Evolutionary conservation across 2,888 invertebrate genomes (phyloP).

Genomic region (Phortica okadai): DNA sequence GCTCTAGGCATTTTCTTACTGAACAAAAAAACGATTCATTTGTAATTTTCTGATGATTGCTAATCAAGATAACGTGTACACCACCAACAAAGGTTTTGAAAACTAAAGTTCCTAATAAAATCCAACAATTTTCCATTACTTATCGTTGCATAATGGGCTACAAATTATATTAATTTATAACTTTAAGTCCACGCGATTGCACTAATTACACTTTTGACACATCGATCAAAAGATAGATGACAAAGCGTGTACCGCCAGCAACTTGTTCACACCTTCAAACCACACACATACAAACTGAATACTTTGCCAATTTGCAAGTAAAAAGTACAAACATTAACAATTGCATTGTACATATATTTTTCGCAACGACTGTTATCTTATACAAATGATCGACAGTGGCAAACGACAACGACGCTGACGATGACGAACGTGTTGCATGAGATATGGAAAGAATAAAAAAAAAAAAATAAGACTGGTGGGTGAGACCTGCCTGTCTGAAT

Average conservation of each 20-base stretch:
- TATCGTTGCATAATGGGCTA: too few species aligned
- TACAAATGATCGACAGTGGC: constrained; percentile 20
- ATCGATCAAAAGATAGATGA: background rate
- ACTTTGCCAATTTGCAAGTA: background rate
- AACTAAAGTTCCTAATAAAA: too few species aligned
- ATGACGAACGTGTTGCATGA: constrained; percentile 8
- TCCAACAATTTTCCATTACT: too few species aligned
- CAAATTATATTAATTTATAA: too few species aligned
- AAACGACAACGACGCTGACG: constrained; percentile 9
- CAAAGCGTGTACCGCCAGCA: background rate
- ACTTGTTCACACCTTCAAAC: constrained; percentile 10
- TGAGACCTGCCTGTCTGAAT: too few species aligned
- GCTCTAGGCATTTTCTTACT: too few species aligned
- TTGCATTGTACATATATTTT: constrained; percentile 4
- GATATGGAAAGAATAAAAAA: background rate
- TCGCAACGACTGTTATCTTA: constrained; percentile 25
- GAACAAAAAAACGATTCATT: too few species aligned
- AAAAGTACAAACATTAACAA: background rate
- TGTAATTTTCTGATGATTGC: too few species aligned
- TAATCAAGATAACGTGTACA: too few species aligned
- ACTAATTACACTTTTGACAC: background rate
- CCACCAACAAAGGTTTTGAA: too few species aligned
- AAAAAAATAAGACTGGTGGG: too few species aligned
- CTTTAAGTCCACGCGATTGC: too few species aligned
- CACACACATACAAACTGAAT: background rate